Base-by-base conservation (phyloP, 2,113 vertebrate genomes). In the Gallinago paraguaiae region DNA sequence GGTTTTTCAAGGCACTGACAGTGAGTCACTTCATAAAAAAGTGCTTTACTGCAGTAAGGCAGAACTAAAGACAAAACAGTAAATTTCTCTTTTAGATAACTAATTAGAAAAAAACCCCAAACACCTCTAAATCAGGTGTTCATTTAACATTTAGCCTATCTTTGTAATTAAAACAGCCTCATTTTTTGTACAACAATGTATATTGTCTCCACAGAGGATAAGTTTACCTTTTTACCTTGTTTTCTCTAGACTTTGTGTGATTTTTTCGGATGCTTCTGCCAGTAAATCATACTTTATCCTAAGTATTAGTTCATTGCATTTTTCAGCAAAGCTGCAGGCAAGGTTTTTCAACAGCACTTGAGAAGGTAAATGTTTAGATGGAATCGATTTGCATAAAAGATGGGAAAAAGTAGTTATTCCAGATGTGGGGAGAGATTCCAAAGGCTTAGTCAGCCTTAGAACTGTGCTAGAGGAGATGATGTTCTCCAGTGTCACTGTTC, bases 391-490 rank as follows among this genome's bases (percentile, higher is more conserved):
- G 23, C 93, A 88, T 89, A 78, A 91, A 92, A 57, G 70, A 46
- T 46, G 37, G 60, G 35, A 71, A 31, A 53, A 94, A 93, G 53
- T 65, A 74, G 63, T 78, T 93, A 85, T 91, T 96, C 61, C 83
- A 95, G 82, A 95, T 93, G 82, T 72, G 50, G 67, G 61, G 43
- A 79, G 64, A 81, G 74, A 74, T 93, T 93, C 79, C 84, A 96
- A 93, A 84, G 43, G 82, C 94, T 97, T 96, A 97, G 57, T 94
- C 63, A 72, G 37, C 79, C 81, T 91, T 86, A 87, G 60, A 95
- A 63, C 48, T 87, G 8, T 77, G 43, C 69, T 80, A 37, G 63
- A 93, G 75, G 74, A 92, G 78, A 96, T 65, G 84, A 45, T 95
- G 84, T 90, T 90, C 94, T 94, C 94, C 59, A 82, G 69, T 87